Evolutionary conservation across 2,888 invertebrate species (phyloP), one percentile per base, ranked within the genome.

Genomic region (Eretmocerus hayati): DNA sequence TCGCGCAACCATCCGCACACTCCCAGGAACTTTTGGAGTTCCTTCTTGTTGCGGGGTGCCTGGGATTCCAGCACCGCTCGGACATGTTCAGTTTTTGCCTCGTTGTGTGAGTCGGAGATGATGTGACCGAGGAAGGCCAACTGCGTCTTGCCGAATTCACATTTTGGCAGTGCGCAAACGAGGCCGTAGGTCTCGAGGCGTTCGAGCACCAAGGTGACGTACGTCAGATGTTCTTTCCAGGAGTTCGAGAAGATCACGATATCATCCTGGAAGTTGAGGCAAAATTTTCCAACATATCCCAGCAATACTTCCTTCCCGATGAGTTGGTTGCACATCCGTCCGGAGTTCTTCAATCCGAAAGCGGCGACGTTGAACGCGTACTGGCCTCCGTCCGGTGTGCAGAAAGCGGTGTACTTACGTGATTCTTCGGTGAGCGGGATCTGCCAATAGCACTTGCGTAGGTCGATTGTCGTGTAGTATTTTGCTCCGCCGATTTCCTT

Each of bases 401-500:
- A 6, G 11, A 26, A 26, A 26, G 26, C 6, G 8, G 26, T 26
- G 26, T 26, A 26, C 26, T 26, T 26, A 26, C 26, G 26, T 26
- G 26, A 26, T 11, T 26, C 26, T 11, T 26, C 26, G 26, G 26
- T 9, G 26, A 26, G 26, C 11, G 26, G 26, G 6, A 26, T 26
- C 11, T 26, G 26, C 26, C 26, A 26, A 26, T 26, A 26, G 26
- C 26, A 6, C 1, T 26, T 26, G 21, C 53, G 52, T 5, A 62
- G 37, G 21, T 65, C 63, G 1, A 66, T 35, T 13, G 59, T 58
- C 1, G 60, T 49, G 32, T 64, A 63, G 21, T 62, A 45, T 5
- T 21, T 45, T 1, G 64, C 61, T 1, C 31, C 31, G 2, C 63
- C 59, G 1, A 64, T 44, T 9, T 58, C 59, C 19, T 58, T 55